Percentiles rank a stretch among this genome's conserved stretches.
phyloP scores from a whole-genome alignment of 2,888 invertebrate species.

The Epirrhoe alternata region DNA sequence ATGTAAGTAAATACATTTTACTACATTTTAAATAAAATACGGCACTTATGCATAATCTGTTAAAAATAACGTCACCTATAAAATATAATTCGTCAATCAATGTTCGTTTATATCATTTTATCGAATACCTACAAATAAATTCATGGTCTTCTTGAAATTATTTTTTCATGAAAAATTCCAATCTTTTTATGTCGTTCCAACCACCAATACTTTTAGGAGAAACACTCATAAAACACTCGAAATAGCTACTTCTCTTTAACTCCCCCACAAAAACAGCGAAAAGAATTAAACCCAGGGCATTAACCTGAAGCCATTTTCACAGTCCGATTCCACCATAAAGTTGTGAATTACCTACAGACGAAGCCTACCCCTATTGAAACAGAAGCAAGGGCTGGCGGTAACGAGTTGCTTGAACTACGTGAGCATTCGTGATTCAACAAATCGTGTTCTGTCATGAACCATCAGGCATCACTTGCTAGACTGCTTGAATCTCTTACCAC shows the following conservation, averaged over 20 bases:
- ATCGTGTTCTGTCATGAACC: no score
- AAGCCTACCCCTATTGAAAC: constrained; percentile 3
- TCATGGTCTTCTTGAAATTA: no score
- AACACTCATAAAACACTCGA: constrained; percentile 14
- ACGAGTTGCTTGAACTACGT: constrained; percentile 3
- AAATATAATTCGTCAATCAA: no score
- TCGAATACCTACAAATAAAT: no score
- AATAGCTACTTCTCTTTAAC: constrained; percentile 29
- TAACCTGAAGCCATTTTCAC: constrained; percentile 37
- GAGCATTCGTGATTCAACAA: neutral
- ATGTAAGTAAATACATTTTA: neutral
- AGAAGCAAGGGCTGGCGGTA: neutral
- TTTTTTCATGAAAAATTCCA: neutral
- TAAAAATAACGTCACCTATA: neutral
- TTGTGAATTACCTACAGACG: constrained; percentile 31
- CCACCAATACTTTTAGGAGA: constrained; percentile 16
- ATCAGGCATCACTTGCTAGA: no score
- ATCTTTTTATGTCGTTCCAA: neutral
- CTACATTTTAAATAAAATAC: neutral
- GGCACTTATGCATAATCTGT: neutral
- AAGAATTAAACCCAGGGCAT: constrained; percentile 40
- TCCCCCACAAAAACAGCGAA: constrained; percentile 33
- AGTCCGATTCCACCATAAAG: constrained; percentile 43
- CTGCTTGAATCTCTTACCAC: no score
- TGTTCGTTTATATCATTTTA: no score